Evolutionary conservation across 2,888 invertebrate genomes (phyloP), one percentile per base, ranked within the genome.

Genomic region (Dicroscelio sp.): DNA sequence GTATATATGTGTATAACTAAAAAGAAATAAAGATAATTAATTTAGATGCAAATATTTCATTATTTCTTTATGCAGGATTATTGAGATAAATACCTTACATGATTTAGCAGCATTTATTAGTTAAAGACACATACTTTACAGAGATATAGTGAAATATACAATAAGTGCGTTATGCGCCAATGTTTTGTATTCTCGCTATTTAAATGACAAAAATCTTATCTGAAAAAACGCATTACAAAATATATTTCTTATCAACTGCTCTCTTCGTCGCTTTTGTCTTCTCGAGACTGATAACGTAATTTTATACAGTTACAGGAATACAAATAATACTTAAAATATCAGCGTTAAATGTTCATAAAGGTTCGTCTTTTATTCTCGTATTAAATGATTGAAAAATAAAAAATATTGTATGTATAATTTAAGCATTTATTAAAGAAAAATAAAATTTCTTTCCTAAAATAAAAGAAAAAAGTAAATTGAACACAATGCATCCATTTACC

Each of bases 51-150:
- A n/a, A n/a, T n/a, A n/a, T n/a, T n/a, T n/a, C n/a, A n/a, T n/a
- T n/a, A n/a, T n/a, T n/a, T n/a, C n/a, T n/a, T n/a, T n/a, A n/a
- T n/a, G n/a, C n/a, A n/a, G n/a, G n/a, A n/a, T n/a, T n/a, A n/a
- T n/a, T n/a, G n/a, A n/a, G n/a, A n/a, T n/a, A n/a, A n/a, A n/a
- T n/a, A n/a, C n/a, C 35, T 69, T 67, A 38, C 38, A 67, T 67
- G n/a, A 38, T 10, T 67, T 67, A 65, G 63, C 63, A 67, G 38
- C 8, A 67, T 71, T 71, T 71, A 76, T 76, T 58, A 60, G 76
- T 76, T 76, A 73, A 73, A 76, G 23, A 76, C 38, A 76, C 35
- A 58, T 76, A 76, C 38, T 76, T 76, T 25, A 60, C 76, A 76
- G 14, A 76, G 60, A 76, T 76, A 60, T 52, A 58, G 76, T 76